phyloP scores from a whole-genome alignment of 2,113 vertebrate genomes.

The Gobio gobio region DNA sequence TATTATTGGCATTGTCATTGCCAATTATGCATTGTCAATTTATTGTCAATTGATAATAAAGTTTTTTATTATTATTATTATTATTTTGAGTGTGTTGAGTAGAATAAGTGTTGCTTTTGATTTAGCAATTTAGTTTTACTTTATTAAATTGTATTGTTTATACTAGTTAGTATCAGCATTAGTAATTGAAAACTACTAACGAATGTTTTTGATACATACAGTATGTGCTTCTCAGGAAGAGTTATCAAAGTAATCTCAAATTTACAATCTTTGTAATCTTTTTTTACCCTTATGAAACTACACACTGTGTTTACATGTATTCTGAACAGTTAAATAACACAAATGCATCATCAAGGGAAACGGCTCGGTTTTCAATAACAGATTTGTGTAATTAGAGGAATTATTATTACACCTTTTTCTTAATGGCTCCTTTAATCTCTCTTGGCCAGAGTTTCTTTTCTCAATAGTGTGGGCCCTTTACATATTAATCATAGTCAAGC shows the following conservation, averaged over 20 bases:
- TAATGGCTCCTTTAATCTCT: slow-evolving; percentile 61
- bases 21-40: too few species aligned
- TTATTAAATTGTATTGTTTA: background rate
- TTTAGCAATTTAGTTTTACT: background rate
- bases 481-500: slow-evolving; percentile 56
- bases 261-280: background rate
- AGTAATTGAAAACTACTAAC: background rate
- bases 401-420: slow-evolving; percentile 49
- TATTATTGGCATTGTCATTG: too few species aligned
- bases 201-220: background rate
- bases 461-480: slow-evolving; percentile 37
- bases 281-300: background rate
- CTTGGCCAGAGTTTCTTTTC: slow-evolving; percentile 51
- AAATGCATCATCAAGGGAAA: slow-evolving; percentile 42
- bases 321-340: background rate
- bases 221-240: background rate
- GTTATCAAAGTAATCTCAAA: background rate
- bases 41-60: too few species aligned
- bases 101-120: background rate
- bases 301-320: background rate
- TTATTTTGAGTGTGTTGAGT: too few species aligned
- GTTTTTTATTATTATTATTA: too few species aligned
- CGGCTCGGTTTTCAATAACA: slow-evolving; percentile 41
- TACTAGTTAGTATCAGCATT: background rate
- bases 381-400: slow-evolving; percentile 55